phyloP scores from a whole-genome alignment of 2,113 vertebrate species.

The Gnathonemus echidnorhynchus region DNA sequence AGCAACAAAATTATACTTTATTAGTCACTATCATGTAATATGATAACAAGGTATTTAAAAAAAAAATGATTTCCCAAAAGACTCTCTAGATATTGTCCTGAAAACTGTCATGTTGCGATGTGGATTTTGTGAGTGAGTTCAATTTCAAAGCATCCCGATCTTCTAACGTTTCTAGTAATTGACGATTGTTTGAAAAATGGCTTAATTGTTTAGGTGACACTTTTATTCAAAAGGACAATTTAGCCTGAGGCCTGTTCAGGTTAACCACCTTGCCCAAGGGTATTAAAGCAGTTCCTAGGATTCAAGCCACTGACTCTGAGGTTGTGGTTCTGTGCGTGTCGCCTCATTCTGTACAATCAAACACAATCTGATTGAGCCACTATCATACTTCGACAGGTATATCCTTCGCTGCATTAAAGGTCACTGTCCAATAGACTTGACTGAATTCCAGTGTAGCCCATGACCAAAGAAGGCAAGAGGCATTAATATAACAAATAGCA shows the following conservation, averaged over 20 bases:
- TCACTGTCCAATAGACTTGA: neutral
- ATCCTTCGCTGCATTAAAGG: neutral
- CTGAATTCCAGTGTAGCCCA: neutral
- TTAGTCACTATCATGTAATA: neutral
- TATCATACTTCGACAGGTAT: neutral
- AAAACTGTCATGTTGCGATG: neutral
- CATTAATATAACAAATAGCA: neutral
- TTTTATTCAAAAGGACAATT: constrained; percentile 1
- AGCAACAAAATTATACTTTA: neutral
- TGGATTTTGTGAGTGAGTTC: neutral
- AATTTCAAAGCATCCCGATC: neutral
- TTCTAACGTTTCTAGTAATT: neutral
- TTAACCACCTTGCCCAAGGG: neutral
- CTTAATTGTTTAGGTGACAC: neutral
- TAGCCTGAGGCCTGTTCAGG: neutral
- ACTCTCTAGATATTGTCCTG: neutral
- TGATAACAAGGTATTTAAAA: neutral
- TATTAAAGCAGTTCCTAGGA: neutral
- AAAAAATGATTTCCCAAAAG: constrained; percentile 7
- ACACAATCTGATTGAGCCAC: neutral
- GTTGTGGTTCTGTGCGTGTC: neutral
- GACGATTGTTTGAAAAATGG: neutral
- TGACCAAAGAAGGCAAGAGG: neutral
- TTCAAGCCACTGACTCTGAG: neutral
- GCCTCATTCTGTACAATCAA: neutral